Base-by-base conservation (phyloP, 2,888 invertebrate species). In the Tipula lateralis region DNA sequence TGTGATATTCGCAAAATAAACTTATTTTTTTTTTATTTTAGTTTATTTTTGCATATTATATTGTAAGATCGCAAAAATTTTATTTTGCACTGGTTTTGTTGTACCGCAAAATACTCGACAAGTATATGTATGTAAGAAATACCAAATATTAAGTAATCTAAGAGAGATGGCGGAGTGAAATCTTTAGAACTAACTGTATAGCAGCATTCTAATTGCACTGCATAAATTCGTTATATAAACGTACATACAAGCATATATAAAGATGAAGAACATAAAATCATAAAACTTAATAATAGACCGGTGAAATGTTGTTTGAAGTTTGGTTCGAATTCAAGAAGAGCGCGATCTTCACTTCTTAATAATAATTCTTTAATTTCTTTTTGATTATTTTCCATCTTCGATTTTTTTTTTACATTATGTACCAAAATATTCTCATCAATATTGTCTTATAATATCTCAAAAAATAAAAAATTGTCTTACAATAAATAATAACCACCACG, bases 311-410 rank as follows among this genome's bases (percentile, higher is more conserved):
- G 66, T 66, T 66, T 66, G 66, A 66, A 24, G 66, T 66, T 66
- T 19, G 66, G 66, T 66, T 66, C 66, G 66, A 19, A 66, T 66
- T 66, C 24, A 66, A 66, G 66, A 66, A 66, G 66, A 66, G 66
- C 66, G 66, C 66, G 66, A 66, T 66, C 66, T 66, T 66, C 66
- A 66, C 66, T 66, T 66, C 66, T 66, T 66, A 66, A 66, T 66
- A 66, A 66, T 66, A 66, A 66, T 66, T 66, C 66, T 66, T 66
- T 66, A 66, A 66, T 66, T 66, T 66, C 66, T 66, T 66, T 66
- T 66, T 66, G 66, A 66, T 66, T 66, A 66, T 66, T 66, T 66
- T 66, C 66, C 66, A 66, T 66, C 66, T 66, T 66, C 66, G 66
- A 66, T 66, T 66, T 66, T 66, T 19, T 66, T 66, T 19, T 66